These are phyloP conservation scores for Myopa testacea DNA, from an alignment of 2,888 invertebrate genomes.

Conservation along the genomic window DNA sequence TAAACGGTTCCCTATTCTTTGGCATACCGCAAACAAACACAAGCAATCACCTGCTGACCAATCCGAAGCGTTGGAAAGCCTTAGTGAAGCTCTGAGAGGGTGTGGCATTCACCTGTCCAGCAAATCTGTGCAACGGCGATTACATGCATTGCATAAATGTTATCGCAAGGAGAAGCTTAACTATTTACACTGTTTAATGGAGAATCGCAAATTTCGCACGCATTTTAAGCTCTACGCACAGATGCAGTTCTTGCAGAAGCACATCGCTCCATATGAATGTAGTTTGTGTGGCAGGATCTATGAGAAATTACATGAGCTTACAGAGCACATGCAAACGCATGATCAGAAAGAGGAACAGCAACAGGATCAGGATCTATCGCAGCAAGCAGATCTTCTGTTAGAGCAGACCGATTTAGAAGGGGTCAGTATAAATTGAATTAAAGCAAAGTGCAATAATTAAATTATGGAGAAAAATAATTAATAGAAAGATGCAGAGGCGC, in stretches of 20 bases:
- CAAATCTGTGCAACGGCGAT: slow-evolving; percentile 52
- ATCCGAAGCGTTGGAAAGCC: slow-evolving; percentile 52
- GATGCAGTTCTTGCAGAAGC: slow-evolving; percentile 60
- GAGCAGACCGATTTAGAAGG: neutral
- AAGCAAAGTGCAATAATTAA: neutral
- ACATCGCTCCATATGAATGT: slow-evolving; percentile 61
- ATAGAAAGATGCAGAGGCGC: neutral
- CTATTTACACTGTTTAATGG: slow-evolving; percentile 55
- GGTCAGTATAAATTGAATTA: neutral
- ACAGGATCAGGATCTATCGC: neutral
- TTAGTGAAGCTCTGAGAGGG: slow-evolving; percentile 52
- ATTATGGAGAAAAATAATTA: neutral
- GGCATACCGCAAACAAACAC: slow-evolving; percentile 55
- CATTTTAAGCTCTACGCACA: slow-evolving; percentile 56
- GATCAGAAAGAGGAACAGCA: neutral
- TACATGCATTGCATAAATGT: slow-evolving; percentile 57
- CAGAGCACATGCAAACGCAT: slow-evolving; percentile 49
- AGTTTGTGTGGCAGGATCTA: slow-evolving; percentile 58
- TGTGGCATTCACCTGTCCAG: slow-evolving; percentile 49
- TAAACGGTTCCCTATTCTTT: slow-evolving; percentile 57
- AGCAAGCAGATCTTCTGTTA: neutral
- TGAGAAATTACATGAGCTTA: slow-evolving; percentile 52
- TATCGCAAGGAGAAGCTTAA: slow-evolving; percentile 61
- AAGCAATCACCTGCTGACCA: slow-evolving; percentile 50
- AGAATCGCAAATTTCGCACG: slow-evolving; percentile 49